Conservation (phyloP, 2,888 invertebrate species). For the Calliopum simillimum region DNA sequence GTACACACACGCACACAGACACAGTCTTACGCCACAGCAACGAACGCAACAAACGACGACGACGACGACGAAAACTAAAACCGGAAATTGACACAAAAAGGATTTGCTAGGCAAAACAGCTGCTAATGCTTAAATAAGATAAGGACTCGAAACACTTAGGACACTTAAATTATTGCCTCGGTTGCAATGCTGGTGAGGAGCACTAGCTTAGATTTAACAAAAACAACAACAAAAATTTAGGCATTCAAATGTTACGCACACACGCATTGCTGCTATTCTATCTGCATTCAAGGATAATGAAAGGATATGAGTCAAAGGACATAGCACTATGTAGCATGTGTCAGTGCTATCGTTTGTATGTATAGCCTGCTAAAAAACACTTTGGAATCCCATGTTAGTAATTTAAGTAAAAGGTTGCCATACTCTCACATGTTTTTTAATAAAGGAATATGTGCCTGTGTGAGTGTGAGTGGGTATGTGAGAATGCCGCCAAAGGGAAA, state of each 20-base stretch:
- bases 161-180: conserved; percentile 11
- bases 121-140: conserved; percentile 15
- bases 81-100: conserved; percentile 23
- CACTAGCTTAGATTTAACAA: too few relatives aligned
- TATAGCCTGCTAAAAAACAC: not conserved
- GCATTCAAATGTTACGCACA: too few relatives aligned
- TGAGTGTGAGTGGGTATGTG: not conserved
- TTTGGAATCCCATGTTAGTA: conserved; percentile 5
- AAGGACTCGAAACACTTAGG: conserved; percentile 10
- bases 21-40: not conserved
- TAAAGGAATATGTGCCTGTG: not conserved
- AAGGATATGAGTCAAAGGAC: too few relatives aligned
- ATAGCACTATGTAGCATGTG: not conserved
- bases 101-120: conserved; percentile 23
- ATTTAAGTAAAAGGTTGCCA: conserved; percentile 4
- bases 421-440: not conserved
- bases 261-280: too few relatives aligned
- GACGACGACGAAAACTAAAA: not conserved
- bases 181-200: not conserved
- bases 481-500: not conserved
- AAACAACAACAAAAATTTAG: too few relatives aligned
- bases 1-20: conserved; percentile 9
- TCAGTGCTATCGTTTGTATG: not conserved
- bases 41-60: not conserved
- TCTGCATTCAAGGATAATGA: too few relatives aligned